Evolutionary conservation across 2,113 vertebrate species (phyloP).

Genomic region (Stigmatopora argus): DNA sequence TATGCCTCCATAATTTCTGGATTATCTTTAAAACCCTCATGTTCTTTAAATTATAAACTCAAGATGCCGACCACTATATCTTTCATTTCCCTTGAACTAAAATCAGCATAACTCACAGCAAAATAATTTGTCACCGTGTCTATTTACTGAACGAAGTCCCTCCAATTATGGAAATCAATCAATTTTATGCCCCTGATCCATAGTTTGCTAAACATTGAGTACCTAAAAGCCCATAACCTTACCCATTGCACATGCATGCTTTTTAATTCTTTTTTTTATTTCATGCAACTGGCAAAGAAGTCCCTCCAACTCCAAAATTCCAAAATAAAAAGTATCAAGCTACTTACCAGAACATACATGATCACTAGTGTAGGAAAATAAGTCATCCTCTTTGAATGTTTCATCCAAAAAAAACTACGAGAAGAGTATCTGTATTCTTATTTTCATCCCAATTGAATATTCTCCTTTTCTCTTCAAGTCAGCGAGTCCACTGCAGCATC

Average conservation of each 20-base stretch:
- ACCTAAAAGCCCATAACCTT: background rate
- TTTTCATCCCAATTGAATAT: constrained; percentile 46
- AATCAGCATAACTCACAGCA: too few species aligned
- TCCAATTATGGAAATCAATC: background rate
- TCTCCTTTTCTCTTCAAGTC: constrained; percentile 19
- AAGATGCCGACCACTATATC: background rate
- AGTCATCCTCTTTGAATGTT: constrained; percentile 56
- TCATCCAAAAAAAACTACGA: constrained; percentile 29
- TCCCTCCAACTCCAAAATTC: background rate
- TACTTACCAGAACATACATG: constrained; percentile 66
- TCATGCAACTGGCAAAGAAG: background rate
- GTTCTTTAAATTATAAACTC: background rate
- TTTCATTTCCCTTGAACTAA: too few species aligned
- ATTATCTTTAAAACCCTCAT: background rate
- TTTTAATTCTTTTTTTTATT: background rate
- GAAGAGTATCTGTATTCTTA: constrained; percentile 55
- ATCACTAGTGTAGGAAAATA: constrained; percentile 52
- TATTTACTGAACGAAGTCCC: background rate
- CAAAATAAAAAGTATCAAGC: background rate
- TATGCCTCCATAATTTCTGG: background rate
- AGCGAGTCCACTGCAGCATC: constrained; percentile 42
- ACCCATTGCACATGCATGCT: background rate
- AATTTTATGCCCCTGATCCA: background rate
- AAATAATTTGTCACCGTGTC: background rate
- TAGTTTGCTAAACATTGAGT: background rate